A percentile compares a stretch with the other conserved stretches of the same genome.
Evolutionary conservation across 2,113 vertebrate species (phyloP).

Genomic region (Istiophorus platypterus): DNA sequence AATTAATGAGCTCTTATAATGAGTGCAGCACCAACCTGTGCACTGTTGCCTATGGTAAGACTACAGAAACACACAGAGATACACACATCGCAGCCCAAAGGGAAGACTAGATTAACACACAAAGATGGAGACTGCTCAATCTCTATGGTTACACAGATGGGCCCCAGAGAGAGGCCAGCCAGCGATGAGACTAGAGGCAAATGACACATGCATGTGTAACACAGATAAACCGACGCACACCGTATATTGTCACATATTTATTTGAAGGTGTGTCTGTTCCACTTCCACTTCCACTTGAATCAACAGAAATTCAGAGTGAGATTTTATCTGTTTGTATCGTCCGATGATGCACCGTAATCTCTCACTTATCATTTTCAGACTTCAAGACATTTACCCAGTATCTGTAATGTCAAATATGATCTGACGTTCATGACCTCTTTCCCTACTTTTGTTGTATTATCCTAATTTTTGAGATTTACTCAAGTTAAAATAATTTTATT

Average conservation of each 20-base stretch:
- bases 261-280: background rate
- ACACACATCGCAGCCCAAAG: slow-evolving; percentile 50
- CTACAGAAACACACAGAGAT: slow-evolving; percentile 41
- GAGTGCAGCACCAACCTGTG: slow-evolving; percentile 68
- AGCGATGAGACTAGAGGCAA: slow-evolving; percentile 67
- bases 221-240: slow-evolving; percentile 31
- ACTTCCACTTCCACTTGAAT: slow-evolving; percentile 1
- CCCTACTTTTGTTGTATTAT: background rate
- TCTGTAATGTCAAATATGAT: background rate
- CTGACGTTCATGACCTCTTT: slow-evolving; percentile 1
- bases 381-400: background rate
- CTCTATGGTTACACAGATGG: slow-evolving; percentile 85
- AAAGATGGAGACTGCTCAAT: slow-evolving; percentile 78
- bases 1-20: slow-evolving; percentile 75
- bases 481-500: background rate
- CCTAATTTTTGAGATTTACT: background rate
- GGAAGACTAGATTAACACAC: slow-evolving; percentile 75
- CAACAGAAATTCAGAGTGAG: slow-evolving; percentile 36
- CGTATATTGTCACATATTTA: slow-evolving; percentile 22
- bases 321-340: background rate
- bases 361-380: background rate
- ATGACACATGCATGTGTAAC: slow-evolving; percentile 42
- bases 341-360: background rate
- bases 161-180: slow-evolving; percentile 69
- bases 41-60: slow-evolving; percentile 51